Conservation (phyloP, 2,113 vertebrate species). For the Myotis brandtii region DNA sequence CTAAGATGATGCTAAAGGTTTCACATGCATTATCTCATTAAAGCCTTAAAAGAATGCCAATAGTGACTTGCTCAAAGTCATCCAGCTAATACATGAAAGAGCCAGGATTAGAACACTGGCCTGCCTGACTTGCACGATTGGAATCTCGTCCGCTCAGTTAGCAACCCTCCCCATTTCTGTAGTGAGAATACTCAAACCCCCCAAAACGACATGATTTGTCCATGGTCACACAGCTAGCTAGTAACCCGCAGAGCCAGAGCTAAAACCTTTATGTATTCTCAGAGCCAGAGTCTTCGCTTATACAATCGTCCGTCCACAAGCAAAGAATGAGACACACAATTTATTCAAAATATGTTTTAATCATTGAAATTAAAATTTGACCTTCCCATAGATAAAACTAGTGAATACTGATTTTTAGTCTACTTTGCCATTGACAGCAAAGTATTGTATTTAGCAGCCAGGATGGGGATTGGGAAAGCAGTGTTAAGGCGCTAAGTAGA, state of each 20-base stretch:
- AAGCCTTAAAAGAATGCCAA: conserved; percentile 52
- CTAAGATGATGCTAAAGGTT: conserved; percentile 29
- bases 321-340: not conserved
- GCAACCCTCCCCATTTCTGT: not conserved
- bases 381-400: conserved; percentile 21
- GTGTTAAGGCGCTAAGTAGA: not conserved
- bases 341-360: not conserved
- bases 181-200: not conserved
- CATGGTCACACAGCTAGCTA: not conserved
- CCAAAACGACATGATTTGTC: not conserved
- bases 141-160: not conserved
- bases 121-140: not conserved
- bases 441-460: not conserved
- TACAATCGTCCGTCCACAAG: not conserved
- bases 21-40: conserved; percentile 1
- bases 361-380: not conserved
- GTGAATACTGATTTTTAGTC: not conserved
- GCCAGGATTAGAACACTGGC: not conserved
- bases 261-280: not conserved
- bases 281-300: not conserved
- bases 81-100: not conserved
- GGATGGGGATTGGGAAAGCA: not conserved
- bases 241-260: not conserved
- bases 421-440: not conserved
- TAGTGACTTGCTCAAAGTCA: conserved; percentile 27